Conservation (phyloP, 1,140 invertebrate genomes). For the Drosophila kohkoa region DNA sequence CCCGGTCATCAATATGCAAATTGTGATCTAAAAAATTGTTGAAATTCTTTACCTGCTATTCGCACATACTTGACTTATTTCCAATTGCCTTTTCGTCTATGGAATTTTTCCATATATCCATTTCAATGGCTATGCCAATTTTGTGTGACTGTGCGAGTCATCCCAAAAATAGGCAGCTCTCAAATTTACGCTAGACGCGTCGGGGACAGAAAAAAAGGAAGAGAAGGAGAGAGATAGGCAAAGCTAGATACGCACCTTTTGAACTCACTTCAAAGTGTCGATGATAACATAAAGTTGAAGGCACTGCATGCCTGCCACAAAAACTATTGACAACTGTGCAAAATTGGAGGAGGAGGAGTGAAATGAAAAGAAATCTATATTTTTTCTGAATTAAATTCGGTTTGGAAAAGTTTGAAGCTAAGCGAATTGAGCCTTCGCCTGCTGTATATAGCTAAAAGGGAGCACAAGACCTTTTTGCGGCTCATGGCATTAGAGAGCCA, state of each 20-base stretch:
- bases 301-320: constrained; percentile 23
- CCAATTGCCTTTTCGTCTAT: constrained; percentile 29
- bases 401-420: constrained; percentile 28
- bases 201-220: constrained; percentile 15
- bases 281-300: constrained; percentile 35
- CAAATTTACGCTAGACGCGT: constrained; percentile 29
- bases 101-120: constrained; percentile 20
- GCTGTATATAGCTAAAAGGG: constrained; percentile 16
- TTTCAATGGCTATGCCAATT: constrained; percentile 16
- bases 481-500: constrained; percentile 43
- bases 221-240: background rate
- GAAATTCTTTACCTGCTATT: constrained; percentile 32
- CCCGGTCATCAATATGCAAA: constrained; percentile 37
- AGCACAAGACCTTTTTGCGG: constrained; percentile 45
- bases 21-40: constrained; percentile 33
- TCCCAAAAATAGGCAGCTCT: constrained; percentile 17
- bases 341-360: background rate
- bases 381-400: constrained; percentile 40
- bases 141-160: constrained; percentile 9
- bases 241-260: constrained; percentile 42
- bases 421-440: constrained; percentile 20
- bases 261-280: constrained; percentile 45
- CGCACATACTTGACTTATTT: constrained; percentile 34
- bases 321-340: constrained; percentile 44
- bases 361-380: constrained; percentile 2